phyloP scores from a whole-genome alignment of 2,113 vertebrate species.

The Gymnorhina tibicen region DNA sequence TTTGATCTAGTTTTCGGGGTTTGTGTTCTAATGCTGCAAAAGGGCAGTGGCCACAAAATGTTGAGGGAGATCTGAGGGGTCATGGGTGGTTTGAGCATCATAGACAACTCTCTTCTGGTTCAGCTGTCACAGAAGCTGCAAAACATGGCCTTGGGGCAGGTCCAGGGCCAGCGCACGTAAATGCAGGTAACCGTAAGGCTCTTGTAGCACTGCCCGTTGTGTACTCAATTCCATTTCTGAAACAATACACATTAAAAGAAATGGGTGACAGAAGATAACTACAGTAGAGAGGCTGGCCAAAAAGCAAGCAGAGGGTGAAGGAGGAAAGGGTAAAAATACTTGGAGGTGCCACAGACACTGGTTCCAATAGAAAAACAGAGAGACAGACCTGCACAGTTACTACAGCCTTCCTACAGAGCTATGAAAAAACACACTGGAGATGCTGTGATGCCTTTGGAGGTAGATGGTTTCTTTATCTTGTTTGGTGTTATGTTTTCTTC shows the following conservation, averaged over 20 bases:
- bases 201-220: fast-evolving
- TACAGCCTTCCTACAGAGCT: neutral
- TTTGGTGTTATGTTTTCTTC: neutral
- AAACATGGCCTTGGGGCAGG: neutral
- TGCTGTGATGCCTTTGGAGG: neutral
- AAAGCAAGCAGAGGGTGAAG: neutral
- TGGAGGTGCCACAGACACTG: neutral
- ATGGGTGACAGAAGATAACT: neutral
- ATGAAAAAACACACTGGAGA: neutral
- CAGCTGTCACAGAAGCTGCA: neutral
- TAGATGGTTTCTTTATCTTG: neutral
- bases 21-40: neutral
- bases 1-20: neutral
- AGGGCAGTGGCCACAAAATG: neutral
- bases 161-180: neutral
- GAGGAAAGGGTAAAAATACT: neutral
- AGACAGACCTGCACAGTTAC: neutral
- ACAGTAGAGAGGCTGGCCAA: neutral
- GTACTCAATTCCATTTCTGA: neutral
- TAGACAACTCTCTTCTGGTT: neutral
- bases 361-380: neutral
- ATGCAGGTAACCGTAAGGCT: neutral
- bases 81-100: neutral
- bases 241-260: neutral
- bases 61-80: neutral